phyloP scores from a whole-genome alignment of 2,113 vertebrate species.

The Scopus umbretta region DNA sequence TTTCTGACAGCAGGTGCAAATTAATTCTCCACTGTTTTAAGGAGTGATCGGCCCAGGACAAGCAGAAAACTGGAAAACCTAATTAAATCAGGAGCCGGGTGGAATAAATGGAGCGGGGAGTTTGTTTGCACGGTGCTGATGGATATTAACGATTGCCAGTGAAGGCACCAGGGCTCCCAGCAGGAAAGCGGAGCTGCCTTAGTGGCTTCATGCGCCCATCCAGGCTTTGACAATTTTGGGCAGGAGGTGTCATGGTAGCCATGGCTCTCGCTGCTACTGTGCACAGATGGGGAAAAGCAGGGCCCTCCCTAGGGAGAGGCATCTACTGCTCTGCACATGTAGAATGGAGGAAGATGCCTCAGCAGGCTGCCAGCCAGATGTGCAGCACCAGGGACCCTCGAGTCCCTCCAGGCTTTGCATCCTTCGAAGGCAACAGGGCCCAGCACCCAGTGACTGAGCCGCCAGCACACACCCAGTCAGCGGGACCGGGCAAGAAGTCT shows the following conservation, averaged over 20 bases:
- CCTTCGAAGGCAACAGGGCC: not conserved
- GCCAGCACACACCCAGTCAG: rapidly evolving
- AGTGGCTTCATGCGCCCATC: rapidly evolving
- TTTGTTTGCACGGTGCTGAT: conserved; percentile 68
- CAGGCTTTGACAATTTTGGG: not conserved
- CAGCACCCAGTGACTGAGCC: not conserved
- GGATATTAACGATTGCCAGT: conserved; percentile 62
- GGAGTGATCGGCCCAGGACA: conserved; percentile 74
- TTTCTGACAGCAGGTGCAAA: conserved; percentile 82
- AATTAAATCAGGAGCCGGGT: conserved; percentile 77
- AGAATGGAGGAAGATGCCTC: rapidly evolving
- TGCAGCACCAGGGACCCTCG: not conserved
- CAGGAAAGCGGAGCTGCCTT: not conserved
- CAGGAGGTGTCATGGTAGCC: not conserved
- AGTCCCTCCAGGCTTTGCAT: not conserved
- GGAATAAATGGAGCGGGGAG: conserved; percentile 75
- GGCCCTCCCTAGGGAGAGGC: not conserved
- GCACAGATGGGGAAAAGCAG: not conserved
- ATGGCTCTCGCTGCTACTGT: rapidly evolving
- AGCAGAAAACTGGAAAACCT: conserved; percentile 74
- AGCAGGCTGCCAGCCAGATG: not conserved
- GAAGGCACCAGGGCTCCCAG: conserved; percentile 4
- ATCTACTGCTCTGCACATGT: rapidly evolving
- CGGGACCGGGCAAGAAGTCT: rapidly evolving
- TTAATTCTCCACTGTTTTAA: conserved; percentile 76